phyloP scores from a whole-genome alignment of 2,113 vertebrate genomes.

The Myotis davidii region DNA sequence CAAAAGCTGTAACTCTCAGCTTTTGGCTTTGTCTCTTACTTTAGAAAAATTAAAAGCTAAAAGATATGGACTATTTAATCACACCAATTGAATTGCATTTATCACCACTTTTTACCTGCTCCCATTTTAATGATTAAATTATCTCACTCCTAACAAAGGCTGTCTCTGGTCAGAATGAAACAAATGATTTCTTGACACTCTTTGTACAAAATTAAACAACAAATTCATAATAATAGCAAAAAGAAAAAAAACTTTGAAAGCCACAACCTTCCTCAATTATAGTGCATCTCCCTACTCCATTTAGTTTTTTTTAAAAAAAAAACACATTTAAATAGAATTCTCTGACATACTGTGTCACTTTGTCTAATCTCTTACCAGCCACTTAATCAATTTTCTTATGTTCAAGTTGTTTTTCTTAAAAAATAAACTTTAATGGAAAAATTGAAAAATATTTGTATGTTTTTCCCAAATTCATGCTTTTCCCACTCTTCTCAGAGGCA shows the following conservation, averaged over 20 bases:
- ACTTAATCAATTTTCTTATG: background rate
- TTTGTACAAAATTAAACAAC: background rate
- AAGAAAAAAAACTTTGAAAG: background rate
- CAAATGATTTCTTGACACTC: background rate
- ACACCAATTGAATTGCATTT: background rate
- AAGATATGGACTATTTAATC: background rate
- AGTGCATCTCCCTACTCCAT: background rate
- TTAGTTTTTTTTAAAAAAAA: slow-evolving; percentile 27
- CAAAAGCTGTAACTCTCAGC: background rate
- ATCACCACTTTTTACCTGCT: background rate
- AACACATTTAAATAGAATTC: background rate
- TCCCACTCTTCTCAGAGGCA: background rate
- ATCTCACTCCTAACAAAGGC: background rate
- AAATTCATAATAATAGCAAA: background rate
- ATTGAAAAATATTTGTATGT: background rate
- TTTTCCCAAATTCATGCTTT: background rate
- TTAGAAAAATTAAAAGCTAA: slow-evolving; percentile 30
- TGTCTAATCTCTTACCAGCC: background rate
- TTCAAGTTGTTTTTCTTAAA: background rate
- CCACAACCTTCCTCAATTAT: background rate
- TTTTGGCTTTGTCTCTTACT: background rate
- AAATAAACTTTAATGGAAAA: background rate
- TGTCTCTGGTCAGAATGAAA: background rate
- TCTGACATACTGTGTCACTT: background rate
- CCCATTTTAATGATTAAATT: background rate